phyloP scores from a whole-genome alignment of 2,113 vertebrate genomes.

The Petroica traversi region DNA sequence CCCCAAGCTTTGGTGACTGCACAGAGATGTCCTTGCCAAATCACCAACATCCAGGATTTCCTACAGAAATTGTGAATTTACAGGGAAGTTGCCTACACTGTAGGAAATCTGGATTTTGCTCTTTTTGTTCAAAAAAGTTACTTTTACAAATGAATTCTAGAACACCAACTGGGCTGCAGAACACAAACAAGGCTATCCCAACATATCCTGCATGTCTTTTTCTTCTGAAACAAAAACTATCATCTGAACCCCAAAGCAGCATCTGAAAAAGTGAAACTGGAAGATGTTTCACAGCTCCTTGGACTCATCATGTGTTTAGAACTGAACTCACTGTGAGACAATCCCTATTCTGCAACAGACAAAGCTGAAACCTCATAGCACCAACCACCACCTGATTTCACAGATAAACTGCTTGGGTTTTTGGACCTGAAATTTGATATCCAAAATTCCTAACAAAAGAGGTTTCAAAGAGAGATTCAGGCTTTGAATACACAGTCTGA shows the following conservation, averaged over 20 bases:
- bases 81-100: not conserved
- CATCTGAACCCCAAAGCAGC: not conserved
- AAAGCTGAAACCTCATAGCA: not conserved
- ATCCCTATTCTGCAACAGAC: not conserved
- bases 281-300: not conserved
- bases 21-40: not conserved
- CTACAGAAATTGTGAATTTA: not conserved
- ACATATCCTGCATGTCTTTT: not conserved
- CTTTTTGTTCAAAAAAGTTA: not conserved
- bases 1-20: not conserved
- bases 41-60: accelerated
- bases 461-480: not conserved
- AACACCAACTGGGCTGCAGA: not conserved
- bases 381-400: not conserved
- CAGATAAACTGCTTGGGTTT: not conserved
- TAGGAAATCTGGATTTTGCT: not conserved
- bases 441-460: not conserved
- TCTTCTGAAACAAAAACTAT: not conserved
- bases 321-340: not conserved
- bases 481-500: not conserved
- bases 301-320: not conserved
- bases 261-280: not conserved
- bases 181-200: not conserved
- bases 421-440: not conserved
- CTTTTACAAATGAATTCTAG: not conserved